Percentiles rank a stretch among this genome's conserved stretches.
phyloP scores from a whole-genome alignment of 2,888 invertebrate species.

The Cheilosia scutellata region DNA sequence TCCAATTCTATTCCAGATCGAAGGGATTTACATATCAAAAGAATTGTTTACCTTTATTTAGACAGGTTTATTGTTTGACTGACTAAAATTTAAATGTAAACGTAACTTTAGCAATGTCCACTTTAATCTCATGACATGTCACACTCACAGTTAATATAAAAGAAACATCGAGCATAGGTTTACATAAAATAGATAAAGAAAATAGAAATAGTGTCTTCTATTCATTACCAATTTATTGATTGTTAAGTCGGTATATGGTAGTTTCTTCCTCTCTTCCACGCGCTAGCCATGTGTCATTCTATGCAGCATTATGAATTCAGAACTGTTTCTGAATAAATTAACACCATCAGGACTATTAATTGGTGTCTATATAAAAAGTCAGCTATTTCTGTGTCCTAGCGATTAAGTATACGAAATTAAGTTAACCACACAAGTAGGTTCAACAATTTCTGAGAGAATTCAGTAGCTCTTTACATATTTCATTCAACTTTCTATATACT shows the following conservation, averaged over 20 bases:
- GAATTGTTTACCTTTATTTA: not conserved
- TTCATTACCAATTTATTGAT: slow-evolving; percentile 27
- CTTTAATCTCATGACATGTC: slow-evolving; percentile 23
- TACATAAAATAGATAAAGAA: no score
- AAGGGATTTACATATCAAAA: slow-evolving; percentile 40
- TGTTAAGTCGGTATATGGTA: not conserved
- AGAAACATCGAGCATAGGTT: not conserved
- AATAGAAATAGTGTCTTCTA: slow-evolving; percentile 12
- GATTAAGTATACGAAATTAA: no score
- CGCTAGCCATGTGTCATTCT: slow-evolving; percentile 15
- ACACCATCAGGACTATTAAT: slow-evolving; percentile 3
- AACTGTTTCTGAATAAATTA: slow-evolving; percentile 29
- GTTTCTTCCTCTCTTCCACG: not conserved
- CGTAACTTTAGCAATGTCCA: not conserved
- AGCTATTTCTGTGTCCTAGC: no score
- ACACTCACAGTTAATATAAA: not conserved
- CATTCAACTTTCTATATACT: no score
- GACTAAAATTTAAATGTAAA: slow-evolving; percentile 7
- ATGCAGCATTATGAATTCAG: slow-evolving; percentile 25
- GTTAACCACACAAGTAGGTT: no score
- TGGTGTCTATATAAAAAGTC: not conserved
- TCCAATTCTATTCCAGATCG: no score
- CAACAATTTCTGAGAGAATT: no score
- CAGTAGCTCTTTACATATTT: no score
- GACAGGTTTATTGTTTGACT: slow-evolving; percentile 8